phyloP scores from a whole-genome alignment of 2,888 invertebrate species.

The Scrobipalpa atriplicella region DNA sequence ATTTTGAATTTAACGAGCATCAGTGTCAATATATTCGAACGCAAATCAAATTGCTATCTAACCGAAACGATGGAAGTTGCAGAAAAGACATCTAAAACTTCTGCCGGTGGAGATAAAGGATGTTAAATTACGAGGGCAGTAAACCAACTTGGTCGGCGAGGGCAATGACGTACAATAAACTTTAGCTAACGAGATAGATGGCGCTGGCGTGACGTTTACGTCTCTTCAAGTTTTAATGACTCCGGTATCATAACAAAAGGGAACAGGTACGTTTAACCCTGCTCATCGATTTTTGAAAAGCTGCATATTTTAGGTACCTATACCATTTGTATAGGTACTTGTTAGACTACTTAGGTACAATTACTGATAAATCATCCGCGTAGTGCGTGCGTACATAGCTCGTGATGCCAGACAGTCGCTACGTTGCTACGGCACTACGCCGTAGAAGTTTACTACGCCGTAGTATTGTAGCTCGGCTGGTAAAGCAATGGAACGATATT shows the following conservation, averaged over 20 bases:
- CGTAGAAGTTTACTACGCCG: not conserved
- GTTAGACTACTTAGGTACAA: no score
- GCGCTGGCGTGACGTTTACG: slow-evolving; percentile 25
- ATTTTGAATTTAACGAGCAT: not conserved
- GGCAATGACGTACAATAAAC: slow-evolving; percentile 49
- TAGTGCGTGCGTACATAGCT: no score
- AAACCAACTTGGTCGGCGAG: slow-evolving; percentile 43
- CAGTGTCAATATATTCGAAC: slow-evolving; percentile 8
- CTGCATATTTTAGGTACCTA: not conserved
- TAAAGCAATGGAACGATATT: no score
- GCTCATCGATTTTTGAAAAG: not conserved
- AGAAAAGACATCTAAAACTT: slow-evolving; percentile 54
- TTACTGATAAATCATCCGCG: no score
- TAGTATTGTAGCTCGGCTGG: not conserved
- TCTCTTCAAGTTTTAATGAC: slow-evolving; percentile 16
- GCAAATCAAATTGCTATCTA: slow-evolving; percentile 24
- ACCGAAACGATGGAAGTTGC: slow-evolving; percentile 38
- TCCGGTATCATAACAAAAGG: slow-evolving; percentile 7
- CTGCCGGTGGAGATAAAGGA: slow-evolving; percentile 74
- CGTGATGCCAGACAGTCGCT: no score
- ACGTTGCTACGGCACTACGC: not conserved
- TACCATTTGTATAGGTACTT: no score
- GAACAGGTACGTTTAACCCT: not conserved
- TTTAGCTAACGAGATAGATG: slow-evolving; percentile 48
- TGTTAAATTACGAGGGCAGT: slow-evolving; percentile 69